Conservation (phyloP, 2,113 vertebrate species). For the Scortum barcoo region DNA sequence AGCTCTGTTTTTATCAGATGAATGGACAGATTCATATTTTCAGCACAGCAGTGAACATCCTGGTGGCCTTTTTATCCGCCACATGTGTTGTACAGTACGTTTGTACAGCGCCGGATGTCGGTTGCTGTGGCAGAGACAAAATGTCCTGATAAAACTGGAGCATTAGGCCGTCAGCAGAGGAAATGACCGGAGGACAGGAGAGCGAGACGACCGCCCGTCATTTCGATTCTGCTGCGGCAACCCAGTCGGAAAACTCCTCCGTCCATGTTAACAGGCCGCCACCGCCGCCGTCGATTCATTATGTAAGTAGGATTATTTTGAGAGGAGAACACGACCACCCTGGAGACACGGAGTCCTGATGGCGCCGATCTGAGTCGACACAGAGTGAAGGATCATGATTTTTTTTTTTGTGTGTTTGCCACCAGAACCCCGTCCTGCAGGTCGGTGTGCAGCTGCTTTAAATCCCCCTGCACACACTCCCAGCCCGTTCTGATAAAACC, state of each 20-base stretch:
- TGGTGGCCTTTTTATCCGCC: neutral
- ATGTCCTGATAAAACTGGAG: constrained; percentile 13
- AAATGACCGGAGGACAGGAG: constrained; percentile 20
- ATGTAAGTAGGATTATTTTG: constrained; percentile 67
- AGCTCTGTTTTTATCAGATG: neutral
- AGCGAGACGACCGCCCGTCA: neutral
- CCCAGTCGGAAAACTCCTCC: constrained; percentile 11
- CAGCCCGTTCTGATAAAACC: neutral
- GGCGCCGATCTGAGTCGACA: constrained; percentile 6
- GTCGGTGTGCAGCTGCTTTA: neutral
- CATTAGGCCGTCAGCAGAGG: neutral
- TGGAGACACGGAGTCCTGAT: constrained; percentile 30
- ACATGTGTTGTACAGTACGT: neutral
- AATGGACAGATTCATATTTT: neutral
- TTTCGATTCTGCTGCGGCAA: neutral
- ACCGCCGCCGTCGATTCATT: constrained; percentile 18
- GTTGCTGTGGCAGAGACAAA: neutral
- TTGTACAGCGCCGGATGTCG: neutral
- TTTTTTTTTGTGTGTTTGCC: neutral
- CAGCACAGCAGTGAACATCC: neutral
- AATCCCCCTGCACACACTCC: neutral
- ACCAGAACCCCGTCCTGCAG: neutral
- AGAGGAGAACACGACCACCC: constrained; percentile 49
- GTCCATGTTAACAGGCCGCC: neutral
- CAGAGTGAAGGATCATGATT: neutral